Conservation (phyloP, 2,113 vertebrate species). For the Oreotrochilus melanogaster region DNA sequence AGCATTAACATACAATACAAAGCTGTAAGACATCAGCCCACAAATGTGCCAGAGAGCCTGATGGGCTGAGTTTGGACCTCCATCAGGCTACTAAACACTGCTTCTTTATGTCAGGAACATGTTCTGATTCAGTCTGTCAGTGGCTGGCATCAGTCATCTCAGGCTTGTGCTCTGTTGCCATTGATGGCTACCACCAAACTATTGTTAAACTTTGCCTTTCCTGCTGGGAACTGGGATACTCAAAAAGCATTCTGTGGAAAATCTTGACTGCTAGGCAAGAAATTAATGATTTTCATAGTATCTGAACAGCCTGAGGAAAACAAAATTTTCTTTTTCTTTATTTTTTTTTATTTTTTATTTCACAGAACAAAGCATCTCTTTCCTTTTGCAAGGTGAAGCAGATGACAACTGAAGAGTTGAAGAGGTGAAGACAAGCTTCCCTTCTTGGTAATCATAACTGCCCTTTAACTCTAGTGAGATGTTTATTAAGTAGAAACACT, state of each 20-base stretch:
- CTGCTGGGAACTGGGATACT: neutral
- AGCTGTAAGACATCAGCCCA: neutral
- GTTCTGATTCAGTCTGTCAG: neutral
- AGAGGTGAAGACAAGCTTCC: neutral
- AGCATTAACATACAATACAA: fast-evolving
- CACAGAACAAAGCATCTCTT: neutral
- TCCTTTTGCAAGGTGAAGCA: neutral
- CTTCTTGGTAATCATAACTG: neutral
- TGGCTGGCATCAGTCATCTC: neutral
- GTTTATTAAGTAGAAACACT: too few relatives aligned
- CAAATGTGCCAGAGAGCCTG: fast-evolving
- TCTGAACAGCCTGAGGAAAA: neutral
- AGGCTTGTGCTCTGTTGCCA: fast-evolving
- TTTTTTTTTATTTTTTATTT: neutral
- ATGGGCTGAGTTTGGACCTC: neutral
- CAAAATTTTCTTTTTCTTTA: neutral
- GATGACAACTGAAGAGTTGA: neutral
- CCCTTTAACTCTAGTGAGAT: neutral
- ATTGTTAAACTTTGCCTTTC: neutral
- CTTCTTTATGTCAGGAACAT: neutral
- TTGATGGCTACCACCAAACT: neutral
- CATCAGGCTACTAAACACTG: neutral
- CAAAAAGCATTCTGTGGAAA: neutral
- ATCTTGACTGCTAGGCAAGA: neutral
- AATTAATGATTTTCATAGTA: neutral